Percentiles rank a stretch among this genome's conserved stretches.
These are phyloP conservation scores for Marasmarcha lunaedactyla DNA, from an alignment of 2,888 invertebrate genomes.

Conservation along the genomic window DNA sequence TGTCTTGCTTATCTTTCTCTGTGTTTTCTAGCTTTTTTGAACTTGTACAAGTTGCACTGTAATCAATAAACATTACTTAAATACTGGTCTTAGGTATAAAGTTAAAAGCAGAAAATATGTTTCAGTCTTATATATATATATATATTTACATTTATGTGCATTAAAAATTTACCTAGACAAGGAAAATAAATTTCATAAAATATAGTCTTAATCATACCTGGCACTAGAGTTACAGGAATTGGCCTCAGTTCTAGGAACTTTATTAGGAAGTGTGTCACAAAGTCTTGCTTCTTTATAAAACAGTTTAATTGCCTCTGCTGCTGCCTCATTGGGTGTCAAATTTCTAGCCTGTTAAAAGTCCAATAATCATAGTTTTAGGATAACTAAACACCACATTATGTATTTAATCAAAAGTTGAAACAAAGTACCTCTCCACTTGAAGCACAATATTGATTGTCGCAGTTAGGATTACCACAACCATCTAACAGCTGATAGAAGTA, in stretches of 20 bases:
- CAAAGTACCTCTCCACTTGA: conserved; percentile 87
- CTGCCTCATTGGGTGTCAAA: conserved; percentile 89
- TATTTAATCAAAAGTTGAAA: too few relatives aligned
- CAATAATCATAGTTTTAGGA: background rate
- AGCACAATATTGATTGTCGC: conserved; percentile 89
- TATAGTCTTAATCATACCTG: conserved; percentile 26
- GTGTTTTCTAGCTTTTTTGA: conserved; percentile 30
- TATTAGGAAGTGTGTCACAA: conserved; percentile 80
- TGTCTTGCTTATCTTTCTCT: conserved; percentile 27
- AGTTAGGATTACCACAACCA: conserved; percentile 91
- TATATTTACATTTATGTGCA: too few relatives aligned
- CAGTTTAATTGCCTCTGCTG: conserved; percentile 87
- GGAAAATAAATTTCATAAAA: background rate
- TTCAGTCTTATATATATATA: too few relatives aligned
- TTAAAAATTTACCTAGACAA: too few relatives aligned
- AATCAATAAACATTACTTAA: conserved; percentile 8
- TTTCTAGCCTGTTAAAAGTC: conserved; percentile 68
- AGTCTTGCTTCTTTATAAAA: conserved; percentile 87
- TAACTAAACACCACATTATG: background rate
- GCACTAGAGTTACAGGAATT: conserved; percentile 44
- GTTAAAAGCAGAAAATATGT: too few relatives aligned
- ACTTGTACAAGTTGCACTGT: conserved; percentile 41
- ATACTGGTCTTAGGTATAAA: too few relatives aligned
- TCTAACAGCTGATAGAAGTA: conserved; percentile 94
- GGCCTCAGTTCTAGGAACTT: conserved; percentile 76